Conservation (phyloP, 2,113 vertebrate species). For the Chloebia gouldiae region DNA sequence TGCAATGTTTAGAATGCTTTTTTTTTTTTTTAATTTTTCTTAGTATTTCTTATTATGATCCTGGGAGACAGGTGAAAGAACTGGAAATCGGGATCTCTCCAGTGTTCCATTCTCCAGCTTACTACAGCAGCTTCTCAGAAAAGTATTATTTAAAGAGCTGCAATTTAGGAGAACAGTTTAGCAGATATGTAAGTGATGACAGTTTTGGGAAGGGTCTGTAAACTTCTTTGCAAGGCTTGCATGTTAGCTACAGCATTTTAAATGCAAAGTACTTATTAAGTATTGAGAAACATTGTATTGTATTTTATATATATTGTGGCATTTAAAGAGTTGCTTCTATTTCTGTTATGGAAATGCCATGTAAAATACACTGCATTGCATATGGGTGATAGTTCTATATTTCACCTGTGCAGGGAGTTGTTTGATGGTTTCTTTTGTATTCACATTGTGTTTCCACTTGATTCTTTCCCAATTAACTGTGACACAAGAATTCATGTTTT, state of each 20-base stretch:
- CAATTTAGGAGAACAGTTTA: constrained; percentile 9
- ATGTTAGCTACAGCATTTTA: neutral
- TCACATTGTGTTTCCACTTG: constrained; percentile 22
- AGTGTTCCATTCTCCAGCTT: neutral
- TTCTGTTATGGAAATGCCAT: constrained; percentile 23
- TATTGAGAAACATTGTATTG: constrained; percentile 14
- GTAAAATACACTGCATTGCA: neutral
- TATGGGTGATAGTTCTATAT: constrained; percentile 30
- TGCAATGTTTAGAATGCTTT: neutral
- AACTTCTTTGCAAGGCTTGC: neutral
- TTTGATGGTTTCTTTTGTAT: constrained; percentile 24
- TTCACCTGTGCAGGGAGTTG: constrained; percentile 6
- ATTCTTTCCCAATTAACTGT: constrained; percentile 43
- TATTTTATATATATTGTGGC: neutral
- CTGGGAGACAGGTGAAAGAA: neutral
- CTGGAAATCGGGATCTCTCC: neutral
- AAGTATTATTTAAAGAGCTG: neutral
- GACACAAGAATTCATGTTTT: constrained; percentile 28
- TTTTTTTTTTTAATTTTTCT: neutral
- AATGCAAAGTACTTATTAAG: neutral
- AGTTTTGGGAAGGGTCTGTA: neutral
- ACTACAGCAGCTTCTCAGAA: neutral
- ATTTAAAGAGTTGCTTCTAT: constrained; percentile 13
- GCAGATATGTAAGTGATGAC: neutral
- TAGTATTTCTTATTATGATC: neutral